These are phyloP conservation scores for Melospiza georgiana DNA, from an alignment of 2,113 vertebrate genomes.

Conservation along the genomic window DNA sequence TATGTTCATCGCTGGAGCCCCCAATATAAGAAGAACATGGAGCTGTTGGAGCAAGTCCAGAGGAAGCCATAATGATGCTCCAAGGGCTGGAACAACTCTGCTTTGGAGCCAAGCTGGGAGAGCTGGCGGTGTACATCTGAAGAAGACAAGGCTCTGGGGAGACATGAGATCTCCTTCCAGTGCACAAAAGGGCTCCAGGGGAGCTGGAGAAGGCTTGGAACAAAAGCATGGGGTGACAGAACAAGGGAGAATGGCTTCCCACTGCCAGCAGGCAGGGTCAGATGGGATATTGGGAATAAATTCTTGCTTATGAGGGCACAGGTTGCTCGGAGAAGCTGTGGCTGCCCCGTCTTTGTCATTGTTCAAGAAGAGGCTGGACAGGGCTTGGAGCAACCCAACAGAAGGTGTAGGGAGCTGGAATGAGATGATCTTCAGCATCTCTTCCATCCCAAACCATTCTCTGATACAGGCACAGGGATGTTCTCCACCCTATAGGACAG, in stretches of 20 bases:
- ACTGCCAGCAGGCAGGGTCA: not conserved
- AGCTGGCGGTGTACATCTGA: not conserved
- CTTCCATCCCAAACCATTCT: not conserved
- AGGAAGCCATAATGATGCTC: not conserved
- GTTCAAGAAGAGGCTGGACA: rapidly evolving
- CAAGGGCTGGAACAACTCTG: not conserved
- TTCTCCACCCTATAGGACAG: not conserved
- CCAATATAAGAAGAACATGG: not conserved
- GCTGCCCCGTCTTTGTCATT: not conserved
- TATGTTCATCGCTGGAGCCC: not conserved
- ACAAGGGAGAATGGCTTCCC: not conserved
- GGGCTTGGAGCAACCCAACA: not conserved
- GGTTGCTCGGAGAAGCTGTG: not conserved
- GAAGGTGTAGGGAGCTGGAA: not conserved
- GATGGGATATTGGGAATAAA: not conserved
- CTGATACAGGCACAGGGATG: not conserved
- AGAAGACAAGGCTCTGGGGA: not conserved
- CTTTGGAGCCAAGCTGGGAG: not conserved
- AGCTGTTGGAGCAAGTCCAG: not conserved
- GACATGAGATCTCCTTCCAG: not conserved
- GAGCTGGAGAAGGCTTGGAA: not conserved
- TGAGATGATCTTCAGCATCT: not conserved
- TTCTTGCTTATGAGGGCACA: not conserved
- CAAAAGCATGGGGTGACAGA: not conserved
- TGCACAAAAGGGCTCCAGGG: not conserved